These are phyloP conservation scores for Tricholaema leucomelas DNA, from an alignment of 2,113 vertebrate species.

Conservation along the genomic window DNA sequence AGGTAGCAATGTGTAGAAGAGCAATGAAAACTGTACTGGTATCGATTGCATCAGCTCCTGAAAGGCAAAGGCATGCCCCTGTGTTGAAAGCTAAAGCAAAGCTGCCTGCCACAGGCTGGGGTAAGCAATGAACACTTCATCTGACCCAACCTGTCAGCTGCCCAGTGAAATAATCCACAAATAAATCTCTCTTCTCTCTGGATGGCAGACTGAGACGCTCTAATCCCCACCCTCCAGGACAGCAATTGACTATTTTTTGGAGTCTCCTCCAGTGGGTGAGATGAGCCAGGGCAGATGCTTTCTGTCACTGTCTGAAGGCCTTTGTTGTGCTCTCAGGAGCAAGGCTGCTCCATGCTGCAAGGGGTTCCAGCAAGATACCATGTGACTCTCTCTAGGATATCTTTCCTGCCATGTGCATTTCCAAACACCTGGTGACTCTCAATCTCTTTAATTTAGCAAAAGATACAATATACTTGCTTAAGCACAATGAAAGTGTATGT, in stretches of 20 bases:
- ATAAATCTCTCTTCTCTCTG: neutral
- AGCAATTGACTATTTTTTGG: neutral
- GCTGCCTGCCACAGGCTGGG: neutral
- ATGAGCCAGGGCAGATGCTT: conserved; percentile 34
- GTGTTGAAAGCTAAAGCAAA: neutral
- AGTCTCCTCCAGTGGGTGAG: neutral
- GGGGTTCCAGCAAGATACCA: neutral
- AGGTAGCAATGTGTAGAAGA: neutral
- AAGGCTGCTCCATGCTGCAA: neutral
- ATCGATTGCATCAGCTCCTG: neutral
- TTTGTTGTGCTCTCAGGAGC: neutral
- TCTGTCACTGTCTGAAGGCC: neutral
- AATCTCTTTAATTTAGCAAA: neutral
- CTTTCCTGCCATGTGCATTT: neutral
- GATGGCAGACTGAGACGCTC: neutral
- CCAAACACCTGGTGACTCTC: neutral
- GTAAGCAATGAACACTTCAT: rapidly evolving
- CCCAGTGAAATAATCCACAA: neutral
- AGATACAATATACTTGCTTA: neutral
- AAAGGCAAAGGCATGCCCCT: neutral
- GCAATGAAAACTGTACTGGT: neutral
- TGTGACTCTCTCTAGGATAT: rapidly evolving
- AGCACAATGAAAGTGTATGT: neutral
- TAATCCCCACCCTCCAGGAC: neutral
- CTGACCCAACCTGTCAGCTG: neutral